phyloP scores from a whole-genome alignment of 1,140 invertebrate genomes.

The Pinna nobilis region DNA sequence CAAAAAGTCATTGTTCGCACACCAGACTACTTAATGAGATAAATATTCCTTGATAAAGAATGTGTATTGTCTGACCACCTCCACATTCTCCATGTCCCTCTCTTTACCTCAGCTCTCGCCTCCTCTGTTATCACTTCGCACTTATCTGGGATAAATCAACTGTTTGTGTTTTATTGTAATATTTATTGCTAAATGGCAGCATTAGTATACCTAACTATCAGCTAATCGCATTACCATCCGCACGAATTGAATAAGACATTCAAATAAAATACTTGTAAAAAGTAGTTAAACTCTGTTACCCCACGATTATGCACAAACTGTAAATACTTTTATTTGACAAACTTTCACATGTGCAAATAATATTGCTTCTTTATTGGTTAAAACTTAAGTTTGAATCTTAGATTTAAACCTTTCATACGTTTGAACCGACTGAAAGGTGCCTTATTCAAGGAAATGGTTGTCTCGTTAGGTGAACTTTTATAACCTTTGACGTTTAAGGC shows the following conservation, averaged over 20 bases:
- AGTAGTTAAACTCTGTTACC: slow-evolving; percentile 1
- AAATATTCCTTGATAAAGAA: background rate
- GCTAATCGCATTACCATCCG: slow-evolving; percentile 10
- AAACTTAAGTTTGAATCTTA: too few species aligned
- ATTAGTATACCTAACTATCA: slow-evolving; percentile 5
- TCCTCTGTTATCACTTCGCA: too few species aligned
- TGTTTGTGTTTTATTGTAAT: slow-evolving; percentile 6
- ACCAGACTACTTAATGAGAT: too few species aligned
- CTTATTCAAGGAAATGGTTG: too few species aligned
- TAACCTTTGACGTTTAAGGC: too few species aligned
- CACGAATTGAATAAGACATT: background rate
- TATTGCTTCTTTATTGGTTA: slow-evolving; percentile 16
- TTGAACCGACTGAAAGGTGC: too few species aligned
- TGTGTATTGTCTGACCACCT: too few species aligned
- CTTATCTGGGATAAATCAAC: slow-evolving; percentile 16
- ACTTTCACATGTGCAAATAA: slow-evolving; percentile 16
- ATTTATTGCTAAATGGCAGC: slow-evolving; percentile 9
- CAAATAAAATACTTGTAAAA: background rate
- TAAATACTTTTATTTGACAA: slow-evolving; percentile 12
- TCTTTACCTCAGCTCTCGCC: too few species aligned
- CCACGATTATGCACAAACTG: slow-evolving; percentile 15
- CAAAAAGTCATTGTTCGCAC: too few species aligned
- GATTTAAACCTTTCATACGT: too few species aligned
- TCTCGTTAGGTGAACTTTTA: too few species aligned
- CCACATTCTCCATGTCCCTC: too few species aligned